Percentiles rank a stretch among this genome's conserved stretches.
Evolutionary conservation across 1,140 invertebrate species (phyloP).

Genomic region (Nixonia krombeini): DNA sequence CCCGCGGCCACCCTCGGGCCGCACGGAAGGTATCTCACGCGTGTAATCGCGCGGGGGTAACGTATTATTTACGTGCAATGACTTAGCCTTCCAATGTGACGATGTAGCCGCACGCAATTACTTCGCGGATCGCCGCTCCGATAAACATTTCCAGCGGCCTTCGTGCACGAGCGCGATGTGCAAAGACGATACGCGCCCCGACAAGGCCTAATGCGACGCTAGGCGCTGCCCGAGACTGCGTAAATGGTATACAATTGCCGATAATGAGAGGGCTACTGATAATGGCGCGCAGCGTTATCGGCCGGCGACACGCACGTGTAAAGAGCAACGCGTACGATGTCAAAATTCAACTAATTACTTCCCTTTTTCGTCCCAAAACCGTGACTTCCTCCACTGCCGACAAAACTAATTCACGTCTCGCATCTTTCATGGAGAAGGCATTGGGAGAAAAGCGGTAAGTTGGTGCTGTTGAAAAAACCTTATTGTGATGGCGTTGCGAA

Average conservation of each 20-base stretch:
- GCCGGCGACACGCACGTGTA: slow-evolving; percentile 3
- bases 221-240: slow-evolving; percentile 15
- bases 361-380: too few relatives aligned
- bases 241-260: slow-evolving; percentile 38
- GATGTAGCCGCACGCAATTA: slow-evolving; percentile 49
- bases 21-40: slow-evolving; percentile 24
- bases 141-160: slow-evolving; percentile 47
- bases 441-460: too few relatives aligned
- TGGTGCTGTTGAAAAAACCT: too few relatives aligned
- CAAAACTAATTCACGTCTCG: too few relatives aligned
- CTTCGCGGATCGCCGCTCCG: slow-evolving; percentile 47
- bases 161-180: slow-evolving; percentile 28
- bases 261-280: slow-evolving; percentile 25
- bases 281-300: slow-evolving; percentile 15
- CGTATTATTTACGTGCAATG: slow-evolving; percentile 45
- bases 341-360: too few relatives aligned
- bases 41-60: slow-evolving; percentile 38
- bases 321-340: too few relatives aligned
- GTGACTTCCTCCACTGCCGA: too few relatives aligned
- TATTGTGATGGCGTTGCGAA: too few relatives aligned
- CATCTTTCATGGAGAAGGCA: too few relatives aligned
- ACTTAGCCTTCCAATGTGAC: slow-evolving; percentile 36
- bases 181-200: slow-evolving; percentile 32
- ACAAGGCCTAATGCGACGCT: slow-evolving; percentile 30
- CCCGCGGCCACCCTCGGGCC: slow-evolving; percentile 8